Conservation (phyloP, 1,140 invertebrate genomes). For the Drosophila serrata region DNA sequence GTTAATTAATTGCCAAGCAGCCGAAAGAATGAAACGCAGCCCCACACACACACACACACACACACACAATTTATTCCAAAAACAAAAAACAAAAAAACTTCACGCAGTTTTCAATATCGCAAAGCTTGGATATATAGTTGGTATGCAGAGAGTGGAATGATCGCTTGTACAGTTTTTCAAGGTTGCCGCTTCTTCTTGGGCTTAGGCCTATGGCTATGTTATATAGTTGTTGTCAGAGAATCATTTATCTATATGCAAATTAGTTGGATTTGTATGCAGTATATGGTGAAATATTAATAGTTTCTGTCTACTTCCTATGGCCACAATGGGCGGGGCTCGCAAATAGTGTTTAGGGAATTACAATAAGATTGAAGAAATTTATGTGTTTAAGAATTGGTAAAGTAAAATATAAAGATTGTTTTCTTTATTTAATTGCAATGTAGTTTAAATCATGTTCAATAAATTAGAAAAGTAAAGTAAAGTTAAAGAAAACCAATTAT, state of each 20-base stretch:
- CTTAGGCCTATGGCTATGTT: slow-evolving; percentile 28
- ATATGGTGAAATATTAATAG: slow-evolving; percentile 32
- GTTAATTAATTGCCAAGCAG: slow-evolving; percentile 73
- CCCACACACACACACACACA: slow-evolving; percentile 48
- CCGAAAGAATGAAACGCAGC: slow-evolving; percentile 62
- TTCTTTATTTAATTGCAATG: no score
- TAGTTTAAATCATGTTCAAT: no score
- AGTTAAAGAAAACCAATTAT: no score
- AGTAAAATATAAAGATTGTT: no score
- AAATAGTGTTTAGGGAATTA: neutral
- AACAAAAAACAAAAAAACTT: slow-evolving; percentile 30
- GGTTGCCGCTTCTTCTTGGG: slow-evolving; percentile 62
- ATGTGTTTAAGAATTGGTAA: neutral
- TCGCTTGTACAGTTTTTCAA: slow-evolving; percentile 79
- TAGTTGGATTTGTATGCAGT: slow-evolving; percentile 42
- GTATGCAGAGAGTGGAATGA: slow-evolving; percentile 84
- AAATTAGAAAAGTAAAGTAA: no score
- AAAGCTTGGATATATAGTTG: slow-evolving; percentile 33
- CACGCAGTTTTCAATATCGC: slow-evolving; percentile 32
- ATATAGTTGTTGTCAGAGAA: slow-evolving; percentile 14
- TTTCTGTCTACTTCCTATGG: slow-evolving; percentile 5
- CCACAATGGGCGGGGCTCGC: neutral
- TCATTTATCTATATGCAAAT: slow-evolving; percentile 40
- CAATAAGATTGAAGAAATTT: slow-evolving; percentile 3
- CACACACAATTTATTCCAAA: slow-evolving; percentile 62